Evolutionary conservation across 2,797 vertebrate genomes (phyloP).

Genomic region (Galago senegalensis): DNA sequence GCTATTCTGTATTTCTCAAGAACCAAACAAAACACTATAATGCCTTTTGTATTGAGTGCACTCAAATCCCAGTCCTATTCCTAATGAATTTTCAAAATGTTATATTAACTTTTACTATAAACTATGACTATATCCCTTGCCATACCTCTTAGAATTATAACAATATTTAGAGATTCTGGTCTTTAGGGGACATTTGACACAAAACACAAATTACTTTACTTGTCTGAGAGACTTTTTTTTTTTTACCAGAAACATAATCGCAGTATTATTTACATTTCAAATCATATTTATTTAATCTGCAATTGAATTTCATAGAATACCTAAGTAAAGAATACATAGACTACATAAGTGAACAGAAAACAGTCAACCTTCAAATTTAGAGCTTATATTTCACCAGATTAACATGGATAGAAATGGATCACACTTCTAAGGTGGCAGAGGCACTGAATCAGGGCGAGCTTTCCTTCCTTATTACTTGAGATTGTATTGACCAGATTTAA

Average conservation of each 20-base stretch:
- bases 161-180: neutral
- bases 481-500: neutral
- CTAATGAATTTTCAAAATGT: conserved; percentile 28
- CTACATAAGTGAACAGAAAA: conserved; percentile 51
- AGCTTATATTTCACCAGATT: conserved; percentile 44
- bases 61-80: conserved; percentile 18
- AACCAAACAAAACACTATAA: neutral
- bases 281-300: conserved; percentile 1
- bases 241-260: neutral
- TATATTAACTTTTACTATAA: conserved; percentile 42
- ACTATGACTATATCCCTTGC: neutral
- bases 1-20: neutral
- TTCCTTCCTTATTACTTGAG: conserved; percentile 8
- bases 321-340: neutral
- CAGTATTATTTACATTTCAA: neutral
- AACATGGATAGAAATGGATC: conserved; percentile 28
- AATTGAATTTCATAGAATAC: conserved; percentile 1
- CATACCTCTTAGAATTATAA: conserved; percentile 19
- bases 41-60: neutral
- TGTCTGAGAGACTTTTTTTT: conserved; percentile 17
- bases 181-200: neutral
- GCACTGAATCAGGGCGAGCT: neutral
- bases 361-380: conserved; percentile 42
- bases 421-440: neutral
- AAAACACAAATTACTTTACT: conserved; percentile 19